Evolutionary conservation across 2,888 invertebrate genomes (phyloP).

Genomic region (Glaucopsyche alexis): DNA sequence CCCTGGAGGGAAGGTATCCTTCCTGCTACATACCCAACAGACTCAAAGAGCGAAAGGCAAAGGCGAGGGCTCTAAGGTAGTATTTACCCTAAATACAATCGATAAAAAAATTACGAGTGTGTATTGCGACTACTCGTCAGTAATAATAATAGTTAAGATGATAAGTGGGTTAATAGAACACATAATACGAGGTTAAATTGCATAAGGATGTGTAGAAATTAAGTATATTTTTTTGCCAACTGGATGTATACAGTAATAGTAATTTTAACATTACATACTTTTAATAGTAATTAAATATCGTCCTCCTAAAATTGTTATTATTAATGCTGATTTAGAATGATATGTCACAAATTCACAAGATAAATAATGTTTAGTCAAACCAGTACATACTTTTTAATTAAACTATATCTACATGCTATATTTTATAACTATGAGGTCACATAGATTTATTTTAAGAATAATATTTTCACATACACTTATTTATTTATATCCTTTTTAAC

Average conservation of each 20-base stretch:
- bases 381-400: neutral
- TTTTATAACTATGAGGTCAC: neutral
- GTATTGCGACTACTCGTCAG: neutral
- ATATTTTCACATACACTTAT: neutral
- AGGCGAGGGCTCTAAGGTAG: slow-evolving; percentile 81
- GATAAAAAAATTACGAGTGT: neutral
- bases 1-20: slow-evolving; percentile 87
- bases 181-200: slow-evolving; percentile 18
- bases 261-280: neutral
- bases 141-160: slow-evolving; percentile 5
- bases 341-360: neutral
- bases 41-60: slow-evolving; percentile 86
- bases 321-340: neutral
- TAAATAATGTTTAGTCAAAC: neutral
- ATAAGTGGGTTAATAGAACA: slow-evolving; percentile 11
- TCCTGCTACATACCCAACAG: slow-evolving; percentile 87
- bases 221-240: neutral
- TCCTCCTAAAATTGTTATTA: neutral
- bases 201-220: slow-evolving; percentile 7
- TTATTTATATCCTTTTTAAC: too few relatives aligned
- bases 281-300: neutral
- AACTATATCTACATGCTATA: neutral
- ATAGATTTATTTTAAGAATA: neutral
- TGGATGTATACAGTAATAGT: neutral
- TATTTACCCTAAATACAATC: slow-evolving; percentile 14